phyloP scores from a whole-genome alignment of 1,140 invertebrate species.

The Cephus cinctus region DNA sequence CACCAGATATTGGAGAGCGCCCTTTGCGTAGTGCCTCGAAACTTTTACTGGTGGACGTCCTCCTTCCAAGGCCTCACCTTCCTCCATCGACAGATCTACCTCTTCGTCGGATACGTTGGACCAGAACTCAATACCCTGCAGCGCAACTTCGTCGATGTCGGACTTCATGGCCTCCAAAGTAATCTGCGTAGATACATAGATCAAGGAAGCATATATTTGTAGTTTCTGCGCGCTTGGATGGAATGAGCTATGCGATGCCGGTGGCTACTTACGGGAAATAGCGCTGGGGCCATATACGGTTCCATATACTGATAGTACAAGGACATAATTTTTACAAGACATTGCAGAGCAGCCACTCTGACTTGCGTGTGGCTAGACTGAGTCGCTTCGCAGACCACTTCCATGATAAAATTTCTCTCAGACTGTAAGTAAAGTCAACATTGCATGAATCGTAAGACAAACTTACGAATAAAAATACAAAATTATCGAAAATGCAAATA shows the following conservation, averaged over 20 bases:
- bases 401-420: slow-evolving; percentile 99
- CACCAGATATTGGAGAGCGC: slow-evolving; percentile 92
- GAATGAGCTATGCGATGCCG: background rate
- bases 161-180: slow-evolving; percentile 99
- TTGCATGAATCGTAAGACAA: slow-evolving; percentile 15
- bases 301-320: slow-evolving; percentile 99
- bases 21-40: slow-evolving; percentile 92
- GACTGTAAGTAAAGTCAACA: slow-evolving; percentile 60
- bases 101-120: slow-evolving; percentile 99
- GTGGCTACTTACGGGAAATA: slow-evolving; percentile 80
- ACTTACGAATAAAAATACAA: slow-evolving; percentile 8
- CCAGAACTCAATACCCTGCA: slow-evolving; percentile 99
- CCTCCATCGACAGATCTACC: slow-evolving; percentile 93
- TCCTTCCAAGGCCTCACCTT: slow-evolving; percentile 88
- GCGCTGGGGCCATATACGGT: slow-evolving; percentile 94
- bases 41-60: slow-evolving; percentile 87
- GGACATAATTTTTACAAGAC: slow-evolving; percentile 98
- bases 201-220: slow-evolving; percentile 2
- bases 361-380: slow-evolving; percentile 85
- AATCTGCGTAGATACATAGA: slow-evolving; percentile 62
- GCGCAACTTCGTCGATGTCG: slow-evolving; percentile 90
- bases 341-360: slow-evolving; percentile 94
- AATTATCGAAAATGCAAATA: slow-evolving; percentile 6
- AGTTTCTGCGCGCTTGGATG: background rate
- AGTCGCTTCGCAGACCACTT: slow-evolving; percentile 94